phyloP scores from a whole-genome alignment of 2,797 vertebrate genomes.

The Onychomys leucogaster region DNA sequence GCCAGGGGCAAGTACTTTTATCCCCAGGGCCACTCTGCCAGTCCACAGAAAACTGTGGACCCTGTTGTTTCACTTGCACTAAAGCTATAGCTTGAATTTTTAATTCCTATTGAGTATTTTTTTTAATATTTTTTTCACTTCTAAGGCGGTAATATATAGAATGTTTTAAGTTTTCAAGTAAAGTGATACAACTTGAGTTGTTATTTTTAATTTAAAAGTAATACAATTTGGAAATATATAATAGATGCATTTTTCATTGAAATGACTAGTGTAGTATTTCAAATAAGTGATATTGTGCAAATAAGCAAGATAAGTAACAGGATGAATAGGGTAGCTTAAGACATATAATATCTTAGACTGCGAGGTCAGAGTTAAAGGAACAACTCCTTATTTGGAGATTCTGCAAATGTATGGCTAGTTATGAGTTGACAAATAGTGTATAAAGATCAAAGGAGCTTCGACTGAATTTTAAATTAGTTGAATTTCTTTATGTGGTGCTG shows the following conservation, averaged over 20 bases:
- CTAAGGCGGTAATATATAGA: not conserved
- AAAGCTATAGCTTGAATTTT: not conserved
- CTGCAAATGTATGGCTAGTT: not conserved
- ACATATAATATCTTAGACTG: not conserved
- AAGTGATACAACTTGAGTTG: not conserved
- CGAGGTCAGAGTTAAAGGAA: not conserved
- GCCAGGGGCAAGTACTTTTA: not conserved
- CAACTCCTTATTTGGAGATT: not conserved
- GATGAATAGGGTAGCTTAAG: not conserved
- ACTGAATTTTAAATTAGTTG: not conserved
- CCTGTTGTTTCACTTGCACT: not conserved
- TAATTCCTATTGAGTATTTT: not conserved
- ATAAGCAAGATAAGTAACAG: not conserved
- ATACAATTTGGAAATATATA: not conserved
- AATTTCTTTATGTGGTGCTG: not conserved
- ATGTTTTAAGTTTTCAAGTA: not conserved
- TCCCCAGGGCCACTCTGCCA: not conserved
- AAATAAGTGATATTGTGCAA: not conserved
- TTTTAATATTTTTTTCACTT: not conserved
- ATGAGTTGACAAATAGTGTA: not conserved
- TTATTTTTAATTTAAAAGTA: not conserved
- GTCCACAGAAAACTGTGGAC: not conserved
- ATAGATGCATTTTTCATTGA: not conserved
- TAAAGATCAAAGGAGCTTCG: not conserved
- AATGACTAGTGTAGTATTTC: not conserved